Conservation (phyloP, 2,113 vertebrate genomes). For the Lophotis ruficrista region DNA sequence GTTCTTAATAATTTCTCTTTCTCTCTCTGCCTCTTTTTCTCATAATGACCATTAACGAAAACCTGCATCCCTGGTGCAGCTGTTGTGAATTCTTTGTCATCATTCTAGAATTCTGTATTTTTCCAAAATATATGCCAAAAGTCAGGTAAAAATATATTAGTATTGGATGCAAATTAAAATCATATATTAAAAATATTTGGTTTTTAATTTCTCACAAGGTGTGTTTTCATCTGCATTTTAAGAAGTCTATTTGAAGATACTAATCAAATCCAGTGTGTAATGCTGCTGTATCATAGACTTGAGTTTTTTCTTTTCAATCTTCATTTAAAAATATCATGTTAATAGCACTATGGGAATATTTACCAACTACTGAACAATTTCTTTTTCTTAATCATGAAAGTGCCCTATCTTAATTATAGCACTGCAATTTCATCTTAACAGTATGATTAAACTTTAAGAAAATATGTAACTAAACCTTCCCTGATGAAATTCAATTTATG, state of each 20-base stretch:
- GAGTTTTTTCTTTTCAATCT: not conserved
- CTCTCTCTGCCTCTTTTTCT: not conserved
- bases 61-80: not conserved
- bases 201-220: not conserved
- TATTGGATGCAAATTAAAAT: not conserved
- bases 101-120: not conserved
- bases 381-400: not conserved
- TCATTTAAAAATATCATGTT: not conserved
- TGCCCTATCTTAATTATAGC: constrained; percentile 8
- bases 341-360: constrained; percentile 1
- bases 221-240: not conserved
- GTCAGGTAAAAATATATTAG: not conserved
- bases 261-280: not conserved
- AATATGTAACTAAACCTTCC: constrained; percentile 24
- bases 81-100: not conserved
- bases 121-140: not conserved
- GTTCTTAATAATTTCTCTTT: not conserved
- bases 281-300: not conserved
- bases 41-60: not conserved
- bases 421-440: not conserved
- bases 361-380: not conserved
- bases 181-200: not conserved
- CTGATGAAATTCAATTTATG: not conserved
- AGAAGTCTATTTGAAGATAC: not conserved
- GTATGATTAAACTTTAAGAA: constrained; percentile 15